Evolutionary conservation across 2,113 vertebrate genomes (phyloP), one percentile per base, ranked within the genome.

Genomic region (Taxidea taxus): DNA sequence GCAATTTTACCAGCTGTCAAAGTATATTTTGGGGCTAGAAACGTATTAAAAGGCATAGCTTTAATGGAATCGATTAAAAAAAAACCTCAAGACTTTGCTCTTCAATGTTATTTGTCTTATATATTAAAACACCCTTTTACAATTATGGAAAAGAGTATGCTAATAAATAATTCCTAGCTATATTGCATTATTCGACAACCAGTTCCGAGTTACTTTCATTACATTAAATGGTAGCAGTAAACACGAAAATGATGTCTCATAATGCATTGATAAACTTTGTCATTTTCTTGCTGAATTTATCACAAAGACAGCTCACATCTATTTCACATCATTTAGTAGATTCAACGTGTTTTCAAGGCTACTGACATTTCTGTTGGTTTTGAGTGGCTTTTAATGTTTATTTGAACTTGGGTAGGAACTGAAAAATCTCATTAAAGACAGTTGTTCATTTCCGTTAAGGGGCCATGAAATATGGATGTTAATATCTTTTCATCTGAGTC

Each of bases 271-370:
- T 84, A 80, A 96, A 68, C 23, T 97, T 90, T 93, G 72, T 90
- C 91, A 62, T 87, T 95, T 96, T 93, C n/a, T 94, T 86, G 25
- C 37, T 95, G 62, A 29, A 94, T 90, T 97, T 96, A 80, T 97
- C 62, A 58, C n/a, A 84, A 62, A 87, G n/a, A 39, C 23, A 62
- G 7, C 7, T 96, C 77, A 90, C 27, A 80, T 92, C 4, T 81
- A 87, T 97, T 95, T 92, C 75, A 87, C 34, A 64, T 95, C 74
- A 90, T 90, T 95, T 92, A 88, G 44, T 87, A 89, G 70, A 94
- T 83, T 66, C 70, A 82, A 80, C 14, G 66, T 90, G 51, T 90
- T 97, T 92, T 88, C 91, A 97, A 95, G 89, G 54, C 49, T 86
- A 91, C 20, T 95, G 91, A 96, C 66, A 91, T 95, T 91, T 97